These are phyloP conservation scores for Ganaspis brasiliensis DNA, from an alignment of 2,888 invertebrate genomes.

Conservation along the genomic window DNA sequence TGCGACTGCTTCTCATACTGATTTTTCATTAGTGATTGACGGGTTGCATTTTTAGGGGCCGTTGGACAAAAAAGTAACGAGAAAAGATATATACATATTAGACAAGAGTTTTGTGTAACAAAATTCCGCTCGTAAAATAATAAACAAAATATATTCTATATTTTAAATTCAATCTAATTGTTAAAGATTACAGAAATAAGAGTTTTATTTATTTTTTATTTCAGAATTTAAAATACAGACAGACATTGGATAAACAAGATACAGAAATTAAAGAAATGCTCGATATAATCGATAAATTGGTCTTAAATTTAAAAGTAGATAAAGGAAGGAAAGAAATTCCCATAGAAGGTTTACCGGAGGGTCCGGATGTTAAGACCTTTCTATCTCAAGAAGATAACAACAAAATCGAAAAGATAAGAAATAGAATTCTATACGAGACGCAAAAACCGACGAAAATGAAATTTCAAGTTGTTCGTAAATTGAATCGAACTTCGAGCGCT, in stretches of 20 bases:
- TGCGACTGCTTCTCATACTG: too few species aligned
- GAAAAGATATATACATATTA: too few species aligned
- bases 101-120: too few species aligned
- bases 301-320: conserved; percentile 16
- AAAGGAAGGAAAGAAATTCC: conserved; percentile 16
- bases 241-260: conserved; percentile 15
- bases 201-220: neutral
- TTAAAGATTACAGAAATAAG: too few species aligned
- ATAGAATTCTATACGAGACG: conserved; percentile 10
- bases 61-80: too few species aligned
- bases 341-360: conserved; percentile 22
- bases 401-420: conserved; percentile 32
- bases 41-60: too few species aligned
- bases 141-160: too few species aligned
- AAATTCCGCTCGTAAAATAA: too few species aligned
- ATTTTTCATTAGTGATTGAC: too few species aligned
- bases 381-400: conserved; percentile 18
- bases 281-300: conserved; percentile 14
- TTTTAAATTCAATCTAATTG: too few species aligned
- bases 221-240: neutral
- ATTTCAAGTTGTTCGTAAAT: conserved; percentile 26
- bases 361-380: conserved; percentile 10
- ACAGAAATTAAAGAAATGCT: conserved; percentile 29
- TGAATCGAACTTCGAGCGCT: neutral
- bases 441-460: conserved; percentile 17